A percentile compares a stretch with the other conserved stretches of the same genome.
Conservation (phyloP, 2,888 invertebrate genomes). For the Pristionchus fissidentatus region DNA sequence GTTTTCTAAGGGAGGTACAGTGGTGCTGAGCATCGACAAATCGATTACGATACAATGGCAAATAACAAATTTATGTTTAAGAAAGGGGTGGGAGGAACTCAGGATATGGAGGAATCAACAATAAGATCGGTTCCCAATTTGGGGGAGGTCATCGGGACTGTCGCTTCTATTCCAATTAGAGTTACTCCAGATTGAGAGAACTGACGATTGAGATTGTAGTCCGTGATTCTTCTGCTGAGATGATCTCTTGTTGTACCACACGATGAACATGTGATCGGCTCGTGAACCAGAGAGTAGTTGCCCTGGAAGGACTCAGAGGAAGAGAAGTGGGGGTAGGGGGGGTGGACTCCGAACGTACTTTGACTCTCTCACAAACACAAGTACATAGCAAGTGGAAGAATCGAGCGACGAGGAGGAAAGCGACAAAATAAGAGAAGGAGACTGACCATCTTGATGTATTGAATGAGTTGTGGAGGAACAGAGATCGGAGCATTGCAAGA, state of each 20-base stretch:
- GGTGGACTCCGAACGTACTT: neutral
- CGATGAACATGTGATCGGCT: slow-evolving; percentile 57
- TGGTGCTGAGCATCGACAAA: too few species aligned
- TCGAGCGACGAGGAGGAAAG: neutral
- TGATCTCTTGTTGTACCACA: slow-evolving; percentile 60
- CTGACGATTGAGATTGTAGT: slow-evolving; percentile 49
- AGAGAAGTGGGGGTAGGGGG: neutral
- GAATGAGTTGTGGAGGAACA: slow-evolving; percentile 56
- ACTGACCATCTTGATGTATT: slow-evolving; percentile 58
- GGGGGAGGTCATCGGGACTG: slow-evolving; percentile 31
- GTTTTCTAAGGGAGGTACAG: too few species aligned
- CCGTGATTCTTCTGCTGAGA: slow-evolving; percentile 53
- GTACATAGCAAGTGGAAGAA: slow-evolving; percentile 28
- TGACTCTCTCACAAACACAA: slow-evolving; percentile 31
- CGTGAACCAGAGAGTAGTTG: slow-evolving; percentile 59
- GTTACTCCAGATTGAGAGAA: slow-evolving; percentile 28
- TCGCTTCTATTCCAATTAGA: neutral
- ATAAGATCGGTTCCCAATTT: slow-evolving; percentile 21
- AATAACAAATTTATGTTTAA: neutral
- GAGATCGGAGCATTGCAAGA: slow-evolving; percentile 56
- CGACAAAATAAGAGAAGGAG: neutral
- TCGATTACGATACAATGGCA: too few species aligned
- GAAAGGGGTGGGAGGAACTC: too few species aligned
- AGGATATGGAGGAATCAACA: slow-evolving; percentile 30
- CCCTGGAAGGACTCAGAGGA: slow-evolving; percentile 54